These are phyloP conservation scores for Molanna angustata DNA, from an alignment of 2,888 invertebrate genomes.

Conservation along the genomic window DNA sequence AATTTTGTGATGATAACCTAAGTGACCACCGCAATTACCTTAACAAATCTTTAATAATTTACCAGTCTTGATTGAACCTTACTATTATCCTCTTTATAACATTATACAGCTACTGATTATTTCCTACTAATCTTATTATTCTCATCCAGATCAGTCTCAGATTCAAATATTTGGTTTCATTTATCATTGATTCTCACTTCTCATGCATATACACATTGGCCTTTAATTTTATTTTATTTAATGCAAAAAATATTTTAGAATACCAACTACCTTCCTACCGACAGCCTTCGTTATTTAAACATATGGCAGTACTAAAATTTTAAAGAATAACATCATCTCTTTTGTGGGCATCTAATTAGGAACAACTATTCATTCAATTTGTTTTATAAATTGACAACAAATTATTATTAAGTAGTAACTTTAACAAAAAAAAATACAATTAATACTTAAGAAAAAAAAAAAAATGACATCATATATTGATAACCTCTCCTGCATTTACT, in stretches of 20 bases:
- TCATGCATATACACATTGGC: constrained; percentile 19
- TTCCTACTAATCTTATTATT: constrained; percentile 23
- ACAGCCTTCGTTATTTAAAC: too few species aligned
- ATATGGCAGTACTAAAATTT: constrained; percentile 25
- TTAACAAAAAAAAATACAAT: too few species aligned
- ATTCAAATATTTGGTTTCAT: constrained; percentile 34
- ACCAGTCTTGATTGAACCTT: constrained; percentile 34
- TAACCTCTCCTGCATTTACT: too few species aligned
- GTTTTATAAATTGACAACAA: not conserved
- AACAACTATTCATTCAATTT: constrained; percentile 2
- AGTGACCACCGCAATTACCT: constrained; percentile 20
- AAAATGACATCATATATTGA: too few species aligned
- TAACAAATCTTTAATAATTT: constrained; percentile 29
- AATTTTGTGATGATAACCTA: constrained; percentile 19
- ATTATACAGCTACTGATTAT: constrained; percentile 30
- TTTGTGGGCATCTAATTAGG: constrained; percentile 12
- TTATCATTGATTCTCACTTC: constrained; percentile 27
- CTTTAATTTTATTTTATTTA: constrained; percentile 9
- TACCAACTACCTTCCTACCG: too few species aligned
- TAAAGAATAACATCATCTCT: constrained; percentile 8
- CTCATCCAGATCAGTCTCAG: constrained; percentile 33
- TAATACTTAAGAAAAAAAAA: too few species aligned
- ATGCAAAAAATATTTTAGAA: constrained; percentile 11
- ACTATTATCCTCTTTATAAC: constrained; percentile 24
- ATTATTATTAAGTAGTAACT: too few species aligned